These are phyloP conservation scores for Pantala flavescens DNA, from an alignment of 1,140 invertebrate genomes.

Conservation along the genomic window DNA sequence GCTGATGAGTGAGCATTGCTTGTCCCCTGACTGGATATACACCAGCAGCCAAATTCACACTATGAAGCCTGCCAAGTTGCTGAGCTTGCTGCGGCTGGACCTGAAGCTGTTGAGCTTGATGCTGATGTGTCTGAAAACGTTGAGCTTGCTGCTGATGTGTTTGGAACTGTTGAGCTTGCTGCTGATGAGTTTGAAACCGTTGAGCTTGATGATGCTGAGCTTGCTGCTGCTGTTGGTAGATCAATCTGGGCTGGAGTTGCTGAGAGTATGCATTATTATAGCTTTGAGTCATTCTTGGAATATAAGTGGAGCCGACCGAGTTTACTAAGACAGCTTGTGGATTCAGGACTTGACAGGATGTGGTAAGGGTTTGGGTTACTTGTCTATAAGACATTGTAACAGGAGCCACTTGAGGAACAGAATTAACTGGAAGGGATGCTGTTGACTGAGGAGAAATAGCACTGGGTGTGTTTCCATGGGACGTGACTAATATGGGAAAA, in stretches of 20 bases:
- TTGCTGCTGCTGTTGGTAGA: neutral
- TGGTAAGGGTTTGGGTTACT: neutral
- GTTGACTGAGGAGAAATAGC: slow-evolving; percentile 22
- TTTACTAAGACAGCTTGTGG: neutral
- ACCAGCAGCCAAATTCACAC: neutral
- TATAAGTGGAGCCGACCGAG: neutral
- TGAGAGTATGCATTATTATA: neutral
- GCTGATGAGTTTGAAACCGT: no score
- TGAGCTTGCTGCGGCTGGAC: neutral
- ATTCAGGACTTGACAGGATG: neutral
- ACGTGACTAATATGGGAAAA: slow-evolving; percentile 30
- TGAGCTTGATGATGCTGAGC: neutral
- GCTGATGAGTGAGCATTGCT: neutral
- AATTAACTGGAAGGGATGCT: neutral
- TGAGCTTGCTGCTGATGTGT: neutral
- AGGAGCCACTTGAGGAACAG: neutral
- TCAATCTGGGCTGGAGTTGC: no score
- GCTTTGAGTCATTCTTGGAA: neutral
- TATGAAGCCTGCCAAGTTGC: neutral
- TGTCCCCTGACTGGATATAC: neutral
- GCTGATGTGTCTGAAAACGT: no score
- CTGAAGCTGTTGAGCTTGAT: neutral
- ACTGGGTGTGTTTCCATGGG: slow-evolving; percentile 32
- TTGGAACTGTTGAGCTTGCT: neutral
- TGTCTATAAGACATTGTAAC: neutral